Evolutionary conservation across 2,888 invertebrate genomes (phyloP).

Genomic region (Peribatodes rhomboidaria): DNA sequence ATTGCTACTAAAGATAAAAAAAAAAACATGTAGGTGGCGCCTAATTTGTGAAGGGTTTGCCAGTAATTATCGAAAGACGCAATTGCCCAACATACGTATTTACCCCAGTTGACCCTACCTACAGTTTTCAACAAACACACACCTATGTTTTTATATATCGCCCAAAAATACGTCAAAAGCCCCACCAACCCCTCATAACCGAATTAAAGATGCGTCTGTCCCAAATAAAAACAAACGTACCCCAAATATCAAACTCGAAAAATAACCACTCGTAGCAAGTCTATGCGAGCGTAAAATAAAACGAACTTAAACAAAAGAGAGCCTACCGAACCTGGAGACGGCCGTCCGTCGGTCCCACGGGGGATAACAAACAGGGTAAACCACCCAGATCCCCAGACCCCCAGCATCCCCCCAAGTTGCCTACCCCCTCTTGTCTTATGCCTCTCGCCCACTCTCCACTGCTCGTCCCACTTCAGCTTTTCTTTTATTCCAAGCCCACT

Average conservation of each 20-base stretch:
- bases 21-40: no score
- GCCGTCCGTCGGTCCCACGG: conserved; percentile 42
- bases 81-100: no score
- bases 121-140: no score
- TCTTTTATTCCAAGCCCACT: conserved; percentile 83
- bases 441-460: conserved; percentile 62
- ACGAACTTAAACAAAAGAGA: conserved; percentile 76
- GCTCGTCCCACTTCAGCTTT: conserved; percentile 83
- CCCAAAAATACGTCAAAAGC: not conserved
- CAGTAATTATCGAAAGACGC: no score
- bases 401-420: conserved; percentile 35
- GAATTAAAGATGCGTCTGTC: conserved; percentile 36
- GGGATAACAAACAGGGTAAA: conserved; percentile 47
- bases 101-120: no score
- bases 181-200: conserved; percentile 16
- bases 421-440: conserved; percentile 56
- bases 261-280: conserved; percentile 51
- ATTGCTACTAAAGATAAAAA: no score
- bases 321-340: conserved; percentile 63
- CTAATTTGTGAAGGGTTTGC: no score
- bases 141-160: not conserved
- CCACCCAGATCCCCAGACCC: conserved; percentile 41
- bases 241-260: conserved; percentile 46
- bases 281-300: conserved; percentile 70
- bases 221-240: conserved; percentile 41